Evolutionary conservation across 2,797 vertebrate species (phyloP), one percentile per base, ranked within the genome.

Genomic region (Thamnophis elegans): DNA sequence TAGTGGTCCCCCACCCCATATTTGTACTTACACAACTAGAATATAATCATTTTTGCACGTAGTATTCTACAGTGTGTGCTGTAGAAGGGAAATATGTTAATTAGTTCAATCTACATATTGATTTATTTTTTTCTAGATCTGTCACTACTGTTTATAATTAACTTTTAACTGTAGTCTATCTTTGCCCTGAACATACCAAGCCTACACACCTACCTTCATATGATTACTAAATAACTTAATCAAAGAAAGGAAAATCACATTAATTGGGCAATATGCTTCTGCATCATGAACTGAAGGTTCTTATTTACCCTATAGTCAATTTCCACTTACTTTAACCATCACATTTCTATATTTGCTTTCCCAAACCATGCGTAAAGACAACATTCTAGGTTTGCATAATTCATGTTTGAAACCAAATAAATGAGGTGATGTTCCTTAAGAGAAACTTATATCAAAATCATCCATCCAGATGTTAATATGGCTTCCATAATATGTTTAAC

Each of bases 181-280:
- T 91, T 91, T 90, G 51, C n/a, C 60, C 85, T 92, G 90, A 94
- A 88, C 86, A 62, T 85, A 89, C 16, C 73, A 92, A 32, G 55
- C 53, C 22, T 78, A 89, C 22, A 32, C 25, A 22, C 28, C 55
- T 92, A 85, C 28, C 89, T 93, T 88, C 51, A 73, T 88, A 8
- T 93, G 92, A 93, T 93, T 90, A 94, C 13, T 88, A 58, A 95
- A 51, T 58, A 51, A 89, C 73, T 93, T 22, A 25, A 59, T 95
- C 62, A 93, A 92, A 90, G n/a, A 86, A 36, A 32, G 56, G 7
- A 28, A 53, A 93, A 90, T 78, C 62, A 91, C 56, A 56, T 58
- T 78, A 90, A 62, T 92, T 26, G 85, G 47, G 51, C 32, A 88
- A 92, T 56, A 85, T 62, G 25, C 53, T 78, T 54, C 55, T 32